These are phyloP conservation scores for Propithecus coquereli DNA, from an alignment of 2,113 vertebrate genomes.

Conservation along the genomic window DNA sequence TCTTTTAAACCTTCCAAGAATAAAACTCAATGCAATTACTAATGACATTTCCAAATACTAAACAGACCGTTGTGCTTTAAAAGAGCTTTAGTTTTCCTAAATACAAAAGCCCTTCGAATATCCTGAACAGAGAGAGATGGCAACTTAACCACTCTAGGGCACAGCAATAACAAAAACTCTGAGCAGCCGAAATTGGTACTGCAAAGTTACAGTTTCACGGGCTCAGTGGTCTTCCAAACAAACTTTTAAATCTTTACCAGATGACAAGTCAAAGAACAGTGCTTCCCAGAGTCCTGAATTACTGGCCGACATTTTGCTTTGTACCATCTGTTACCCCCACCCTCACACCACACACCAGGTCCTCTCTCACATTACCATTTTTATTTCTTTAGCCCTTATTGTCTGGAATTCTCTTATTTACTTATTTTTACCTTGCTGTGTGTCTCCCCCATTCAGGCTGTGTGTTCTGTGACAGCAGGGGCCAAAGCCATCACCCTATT, in stretches of 20 bases:
- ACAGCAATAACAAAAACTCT: not conserved
- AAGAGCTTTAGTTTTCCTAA: not conserved
- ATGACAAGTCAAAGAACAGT: not conserved
- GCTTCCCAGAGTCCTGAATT: not conserved
- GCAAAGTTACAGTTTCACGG: not conserved
- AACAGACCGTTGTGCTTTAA: not conserved
- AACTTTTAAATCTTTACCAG: not conserved
- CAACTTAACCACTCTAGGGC: not conserved
- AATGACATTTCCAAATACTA: not conserved
- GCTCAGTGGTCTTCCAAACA: not conserved
- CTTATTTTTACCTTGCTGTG: not conserved
- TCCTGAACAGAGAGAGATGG: not conserved
- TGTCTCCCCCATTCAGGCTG: not conserved
- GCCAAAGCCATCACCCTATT: not conserved
- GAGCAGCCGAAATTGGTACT: not conserved
- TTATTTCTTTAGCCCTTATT: not conserved
- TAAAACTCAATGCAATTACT: not conserved
- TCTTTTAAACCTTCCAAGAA: not conserved
- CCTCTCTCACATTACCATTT: not conserved
- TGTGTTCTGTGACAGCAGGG: not conserved
- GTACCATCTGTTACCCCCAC: fast-evolving
- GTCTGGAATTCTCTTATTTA: not conserved
- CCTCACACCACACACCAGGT: fast-evolving
- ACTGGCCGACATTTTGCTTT: not conserved
- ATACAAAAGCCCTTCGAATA: not conserved